Conservation (phyloP, 1,140 invertebrate genomes). For the Thalassaphorura encarpata region DNA sequence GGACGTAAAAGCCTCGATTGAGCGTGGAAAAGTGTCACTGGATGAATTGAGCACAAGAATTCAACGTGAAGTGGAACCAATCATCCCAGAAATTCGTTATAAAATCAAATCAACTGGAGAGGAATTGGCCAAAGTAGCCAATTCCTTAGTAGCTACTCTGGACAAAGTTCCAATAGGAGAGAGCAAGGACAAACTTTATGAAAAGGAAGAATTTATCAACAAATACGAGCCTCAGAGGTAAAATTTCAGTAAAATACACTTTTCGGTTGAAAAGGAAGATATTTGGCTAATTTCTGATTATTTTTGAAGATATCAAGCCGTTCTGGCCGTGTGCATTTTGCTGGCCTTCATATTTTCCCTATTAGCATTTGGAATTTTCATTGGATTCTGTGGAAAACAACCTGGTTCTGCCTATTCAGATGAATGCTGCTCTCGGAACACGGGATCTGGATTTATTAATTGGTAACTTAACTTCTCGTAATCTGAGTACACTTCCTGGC, state of each 20-base stretch:
- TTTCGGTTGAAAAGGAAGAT: too few species aligned
- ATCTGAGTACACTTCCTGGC: too few species aligned
- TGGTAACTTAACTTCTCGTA: slow-evolving; percentile 23
- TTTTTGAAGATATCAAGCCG: too few species aligned
- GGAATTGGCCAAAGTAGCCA: slow-evolving; percentile 9
- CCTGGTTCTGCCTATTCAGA: slow-evolving; percentile 27
- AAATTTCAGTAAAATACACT: too few species aligned
- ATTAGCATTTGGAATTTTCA: slow-evolving; percentile 25
- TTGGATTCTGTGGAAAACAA: slow-evolving; percentile 30
- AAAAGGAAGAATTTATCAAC: slow-evolving; percentile 10
- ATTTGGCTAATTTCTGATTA: too few species aligned
- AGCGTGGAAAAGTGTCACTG: slow-evolving; percentile 17
- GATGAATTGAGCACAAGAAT: slow-evolving; percentile 19
- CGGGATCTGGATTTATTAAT: slow-evolving; percentile 24
- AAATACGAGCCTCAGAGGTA: slow-evolving; percentile 22
- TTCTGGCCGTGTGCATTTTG: slow-evolving; percentile 17
- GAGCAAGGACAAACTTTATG: slow-evolving; percentile 8
- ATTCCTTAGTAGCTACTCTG: slow-evolving; percentile 11
- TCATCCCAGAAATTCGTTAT: slow-evolving; percentile 17
- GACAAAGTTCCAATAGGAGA: slow-evolving; percentile 13
- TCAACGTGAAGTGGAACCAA: slow-evolving; percentile 18
- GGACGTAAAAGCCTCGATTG: slow-evolving; percentile 19
- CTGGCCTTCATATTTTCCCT: slow-evolving; percentile 26
- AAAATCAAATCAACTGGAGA: slow-evolving; percentile 16
- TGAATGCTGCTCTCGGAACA: slow-evolving; percentile 28